Evolutionary conservation across 2,113 vertebrate genomes (phyloP).

Genomic region (Oreotragus oreotragus): DNA sequence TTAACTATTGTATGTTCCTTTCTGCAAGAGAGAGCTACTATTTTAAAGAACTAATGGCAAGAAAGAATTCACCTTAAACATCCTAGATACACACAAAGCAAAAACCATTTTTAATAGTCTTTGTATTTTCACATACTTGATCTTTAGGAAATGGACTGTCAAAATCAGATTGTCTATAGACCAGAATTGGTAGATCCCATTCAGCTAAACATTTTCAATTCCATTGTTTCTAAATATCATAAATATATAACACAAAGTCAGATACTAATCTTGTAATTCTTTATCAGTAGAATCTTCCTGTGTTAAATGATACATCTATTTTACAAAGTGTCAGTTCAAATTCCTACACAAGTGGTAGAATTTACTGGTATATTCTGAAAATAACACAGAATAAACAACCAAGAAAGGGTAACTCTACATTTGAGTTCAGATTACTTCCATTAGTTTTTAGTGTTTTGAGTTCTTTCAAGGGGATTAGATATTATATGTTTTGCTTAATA

Average conservation of each 20-base stretch:
- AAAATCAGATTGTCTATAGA: neutral
- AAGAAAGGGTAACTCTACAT: neutral
- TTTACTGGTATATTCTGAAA: neutral
- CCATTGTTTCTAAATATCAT: neutral
- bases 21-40: neutral
- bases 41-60: neutral
- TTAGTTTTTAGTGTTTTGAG: neutral
- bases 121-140: neutral
- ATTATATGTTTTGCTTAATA: neutral
- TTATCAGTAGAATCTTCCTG: neutral
- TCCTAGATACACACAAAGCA: neutral
- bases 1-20: neutral
- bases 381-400: neutral
- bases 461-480: neutral
- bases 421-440: neutral
- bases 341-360: neutral
- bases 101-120: neutral
- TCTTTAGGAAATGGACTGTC: neutral
- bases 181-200: neutral
- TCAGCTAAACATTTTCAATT: neutral
- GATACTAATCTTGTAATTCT: neutral
- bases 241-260: neutral
- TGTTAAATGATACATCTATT: neutral
- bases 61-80: neutral
- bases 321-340: neutral